phyloP scores from a whole-genome alignment of 2,797 vertebrate species.

The Enteromius trimaculatus region DNA sequence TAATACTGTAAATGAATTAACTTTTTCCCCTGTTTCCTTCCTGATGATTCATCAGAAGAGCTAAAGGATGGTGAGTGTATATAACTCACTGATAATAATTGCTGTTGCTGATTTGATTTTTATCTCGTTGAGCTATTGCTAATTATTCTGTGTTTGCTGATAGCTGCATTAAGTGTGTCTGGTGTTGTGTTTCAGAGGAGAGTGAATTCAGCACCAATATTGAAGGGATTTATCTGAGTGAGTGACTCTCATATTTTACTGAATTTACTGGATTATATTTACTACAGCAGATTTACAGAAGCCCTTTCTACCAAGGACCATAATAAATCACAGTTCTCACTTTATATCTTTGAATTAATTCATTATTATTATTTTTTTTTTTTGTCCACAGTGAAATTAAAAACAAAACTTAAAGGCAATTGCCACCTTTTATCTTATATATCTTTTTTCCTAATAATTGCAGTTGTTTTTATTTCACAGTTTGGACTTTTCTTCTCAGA shows the following conservation, averaged over 20 bases:
- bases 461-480: neutral
- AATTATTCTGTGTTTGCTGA: neutral
- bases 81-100: neutral
- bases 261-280: neutral
- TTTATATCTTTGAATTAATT: no score
- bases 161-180: constrained; percentile 21
- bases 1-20: neutral
- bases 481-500: neutral
- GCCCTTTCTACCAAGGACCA: neutral
- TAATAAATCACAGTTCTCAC: neutral
- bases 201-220: constrained; percentile 83
- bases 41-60: constrained; percentile 81
- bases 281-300: neutral
- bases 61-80: constrained; percentile 87
- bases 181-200: constrained; percentile 78
- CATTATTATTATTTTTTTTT: no score
- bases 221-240: constrained; percentile 77
- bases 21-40: constrained; percentile 1
- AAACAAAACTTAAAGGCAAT: no score
- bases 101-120: neutral
- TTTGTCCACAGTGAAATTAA: no score
- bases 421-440: no score
- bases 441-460: no score
- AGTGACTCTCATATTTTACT: constrained; percentile 28
- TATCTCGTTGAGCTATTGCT: constrained; percentile 12